Conservation (phyloP, 2,888 invertebrate species). For the Heliconius sara region DNA sequence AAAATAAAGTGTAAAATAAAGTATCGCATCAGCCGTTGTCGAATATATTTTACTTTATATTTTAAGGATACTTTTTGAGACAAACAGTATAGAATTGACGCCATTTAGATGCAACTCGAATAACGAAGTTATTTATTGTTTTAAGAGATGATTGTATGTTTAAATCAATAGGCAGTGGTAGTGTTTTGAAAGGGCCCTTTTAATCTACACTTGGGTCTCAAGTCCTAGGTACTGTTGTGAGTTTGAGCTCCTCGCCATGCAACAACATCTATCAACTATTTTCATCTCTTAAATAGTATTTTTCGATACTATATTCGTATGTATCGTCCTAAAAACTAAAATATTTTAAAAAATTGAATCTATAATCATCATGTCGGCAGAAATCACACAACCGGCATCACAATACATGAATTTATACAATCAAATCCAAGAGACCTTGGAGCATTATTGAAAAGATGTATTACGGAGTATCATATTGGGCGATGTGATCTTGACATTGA, state of each 20-base stretch:
- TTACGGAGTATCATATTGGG: neutral
- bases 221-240: too few relatives aligned
- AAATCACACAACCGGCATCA: neutral
- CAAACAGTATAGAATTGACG: too few relatives aligned
- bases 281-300: too few relatives aligned
- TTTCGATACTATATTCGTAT: too few relatives aligned
- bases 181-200: neutral
- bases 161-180: neutral
- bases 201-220: too few relatives aligned
- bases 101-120: too few relatives aligned
- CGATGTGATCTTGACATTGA: constrained; percentile 12
- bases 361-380: neutral
- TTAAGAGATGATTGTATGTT: neutral
- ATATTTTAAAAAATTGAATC: neutral
- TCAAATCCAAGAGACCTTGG: neutral
- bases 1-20: neutral
- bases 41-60: too few relatives aligned
- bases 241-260: too few relatives aligned
- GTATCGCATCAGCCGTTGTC: neutral
- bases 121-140: too few relatives aligned
- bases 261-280: too few relatives aligned
- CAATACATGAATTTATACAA: neutral
- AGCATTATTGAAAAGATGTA: neutral
- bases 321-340: too few relatives aligned
- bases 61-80: too few relatives aligned